Evolutionary conservation across 1,140 invertebrate species (phyloP).

Genomic region (Philaenus spumarius): DNA sequence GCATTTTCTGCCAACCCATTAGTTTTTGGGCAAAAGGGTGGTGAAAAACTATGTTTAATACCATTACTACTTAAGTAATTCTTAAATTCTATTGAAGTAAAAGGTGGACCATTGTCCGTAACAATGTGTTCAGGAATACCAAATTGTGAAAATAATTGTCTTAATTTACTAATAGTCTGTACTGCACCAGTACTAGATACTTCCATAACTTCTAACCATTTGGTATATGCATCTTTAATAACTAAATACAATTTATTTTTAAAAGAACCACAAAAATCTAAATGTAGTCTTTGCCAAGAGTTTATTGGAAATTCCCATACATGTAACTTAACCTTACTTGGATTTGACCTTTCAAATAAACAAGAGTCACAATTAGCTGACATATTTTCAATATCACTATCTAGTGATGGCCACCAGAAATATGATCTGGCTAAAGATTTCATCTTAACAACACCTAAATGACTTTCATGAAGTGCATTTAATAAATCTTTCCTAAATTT

Average conservation of each 20-base stretch:
- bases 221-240: slow-evolving; percentile 38
- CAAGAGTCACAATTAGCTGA: too few relatives aligned
- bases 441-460: too few relatives aligned
- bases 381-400: too few relatives aligned
- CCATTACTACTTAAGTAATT: slow-evolving; percentile 28
- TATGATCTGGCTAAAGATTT: too few relatives aligned
- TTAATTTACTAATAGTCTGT: slow-evolving; percentile 22
- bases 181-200: slow-evolving; percentile 15
- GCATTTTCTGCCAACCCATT: slow-evolving; percentile 27
- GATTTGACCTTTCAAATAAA: too few relatives aligned
- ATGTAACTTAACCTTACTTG: too few relatives aligned
- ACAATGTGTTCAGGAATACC: slow-evolving; percentile 29
- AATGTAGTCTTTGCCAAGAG: slow-evolving; percentile 24
- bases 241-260: slow-evolving; percentile 34
- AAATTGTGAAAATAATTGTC: slow-evolving; percentile 25
- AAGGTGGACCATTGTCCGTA: slow-evolving; percentile 33
- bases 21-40: slow-evolving; percentile 23
- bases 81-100: slow-evolving; percentile 26
- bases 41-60: slow-evolving; percentile 22
- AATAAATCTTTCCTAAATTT: too few relatives aligned
- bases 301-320: slow-evolving; percentile 10
- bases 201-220: slow-evolving; percentile 36
- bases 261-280: slow-evolving; percentile 33
- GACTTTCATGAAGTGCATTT: too few relatives aligned
- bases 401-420: too few relatives aligned